Evolutionary conservation across 2,113 vertebrate species (phyloP).

Genomic region (Dasyurus viverrinus): DNA sequence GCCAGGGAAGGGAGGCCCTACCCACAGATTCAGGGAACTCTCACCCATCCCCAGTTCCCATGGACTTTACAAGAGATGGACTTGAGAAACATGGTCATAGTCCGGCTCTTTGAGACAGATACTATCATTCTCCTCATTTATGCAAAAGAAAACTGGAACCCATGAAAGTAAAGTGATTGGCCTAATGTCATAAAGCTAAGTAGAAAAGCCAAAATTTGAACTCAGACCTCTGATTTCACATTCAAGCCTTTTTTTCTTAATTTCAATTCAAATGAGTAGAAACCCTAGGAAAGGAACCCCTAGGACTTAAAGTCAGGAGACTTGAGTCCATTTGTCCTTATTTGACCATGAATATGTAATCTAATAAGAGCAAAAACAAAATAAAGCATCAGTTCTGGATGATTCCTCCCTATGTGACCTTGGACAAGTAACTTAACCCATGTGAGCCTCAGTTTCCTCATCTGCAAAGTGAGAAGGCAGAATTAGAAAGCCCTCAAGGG

Average conservation of each 20-base stretch:
- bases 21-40: constrained; percentile 1
- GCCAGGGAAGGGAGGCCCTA: background rate
- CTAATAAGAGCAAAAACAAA: background rate
- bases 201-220: background rate
- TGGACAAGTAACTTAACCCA: background rate
- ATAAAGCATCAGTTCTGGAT: background rate
- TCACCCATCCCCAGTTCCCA: background rate
- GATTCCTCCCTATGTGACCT: background rate
- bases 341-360: background rate
- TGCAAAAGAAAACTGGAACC: constrained; percentile 19
- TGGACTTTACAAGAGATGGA: background rate
- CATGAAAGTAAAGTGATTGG: background rate
- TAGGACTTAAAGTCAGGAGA: background rate
- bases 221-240: background rate
- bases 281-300: background rate
- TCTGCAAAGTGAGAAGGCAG: background rate
- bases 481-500: background rate
- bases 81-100: background rate
- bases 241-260: background rate
- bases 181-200: background rate
- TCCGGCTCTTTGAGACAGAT: background rate
- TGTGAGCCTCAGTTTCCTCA: background rate
- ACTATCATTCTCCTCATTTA: background rate
- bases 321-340: background rate
- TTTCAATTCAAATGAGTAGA: background rate